Evolutionary conservation across 2,888 invertebrate genomes (phyloP).

Genomic region (Phengaris alcon): DNA sequence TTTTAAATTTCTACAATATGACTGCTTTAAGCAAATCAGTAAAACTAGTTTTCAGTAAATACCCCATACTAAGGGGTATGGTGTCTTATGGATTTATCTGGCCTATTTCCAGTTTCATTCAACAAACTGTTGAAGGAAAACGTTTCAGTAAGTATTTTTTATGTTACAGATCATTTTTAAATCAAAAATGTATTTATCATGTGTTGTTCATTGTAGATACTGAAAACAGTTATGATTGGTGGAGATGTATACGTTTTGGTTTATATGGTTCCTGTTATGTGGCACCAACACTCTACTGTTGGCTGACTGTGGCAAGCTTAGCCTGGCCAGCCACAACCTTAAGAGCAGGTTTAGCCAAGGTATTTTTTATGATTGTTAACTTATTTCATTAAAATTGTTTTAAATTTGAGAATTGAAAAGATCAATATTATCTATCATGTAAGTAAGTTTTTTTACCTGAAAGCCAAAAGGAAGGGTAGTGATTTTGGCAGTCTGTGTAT

Average conservation of each 20-base stretch:
- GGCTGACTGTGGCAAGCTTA: slow-evolving; percentile 87
- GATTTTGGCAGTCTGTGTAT: no score
- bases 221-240: slow-evolving; percentile 81
- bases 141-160: slow-evolving; percentile 71
- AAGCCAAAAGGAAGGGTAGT: no score
- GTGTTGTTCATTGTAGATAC: slow-evolving; percentile 40
- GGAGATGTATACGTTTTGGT: slow-evolving; percentile 85
- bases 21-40: slow-evolving; percentile 55
- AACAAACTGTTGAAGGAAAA: slow-evolving; percentile 84
- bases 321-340: slow-evolving; percentile 87
- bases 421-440: background rate
- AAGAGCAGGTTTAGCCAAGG: slow-evolving; percentile 86
- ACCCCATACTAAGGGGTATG: slow-evolving; percentile 81
- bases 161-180: slow-evolving; percentile 3
- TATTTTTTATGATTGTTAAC: slow-evolving; percentile 46
- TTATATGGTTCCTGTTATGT: slow-evolving; percentile 89
- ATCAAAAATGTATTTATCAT: slow-evolving; percentile 16
- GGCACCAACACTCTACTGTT: slow-evolving; percentile 88
- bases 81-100: slow-evolving; percentile 84
- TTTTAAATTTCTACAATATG: slow-evolving; percentile 45
- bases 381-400: slow-evolving; percentile 12
- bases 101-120: slow-evolving; percentile 86
- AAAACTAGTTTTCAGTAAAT: slow-evolving; percentile 51
- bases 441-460: background rate
- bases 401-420: background rate